Percentiles rank a stretch among this genome's conserved stretches.
Evolutionary conservation across 2,888 invertebrate species (phyloP).

Genomic region (Ethmia dodecea): DNA sequence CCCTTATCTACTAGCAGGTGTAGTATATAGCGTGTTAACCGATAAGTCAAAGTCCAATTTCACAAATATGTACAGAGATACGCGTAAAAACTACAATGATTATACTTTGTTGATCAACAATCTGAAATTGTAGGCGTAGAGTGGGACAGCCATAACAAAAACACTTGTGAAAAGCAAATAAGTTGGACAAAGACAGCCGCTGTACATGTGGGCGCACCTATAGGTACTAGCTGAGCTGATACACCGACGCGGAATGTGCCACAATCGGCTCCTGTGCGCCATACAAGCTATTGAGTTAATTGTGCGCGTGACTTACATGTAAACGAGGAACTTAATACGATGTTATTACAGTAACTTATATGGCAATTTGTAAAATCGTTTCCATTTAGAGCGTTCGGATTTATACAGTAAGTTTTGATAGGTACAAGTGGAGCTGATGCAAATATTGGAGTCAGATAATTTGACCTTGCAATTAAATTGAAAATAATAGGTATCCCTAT

Average conservation of each 20-base stretch:
- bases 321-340: slow-evolving; percentile 20
- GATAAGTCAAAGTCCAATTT: no score
- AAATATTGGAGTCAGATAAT: no score
- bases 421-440: no score
- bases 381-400: no score
- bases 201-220: slow-evolving; percentile 24
- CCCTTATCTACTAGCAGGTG: no score
- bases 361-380: no score
- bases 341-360: neutral
- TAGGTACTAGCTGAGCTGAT: slow-evolving; percentile 28
- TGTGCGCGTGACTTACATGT: slow-evolving; percentile 26
- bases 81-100: neutral
- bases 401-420: no score
- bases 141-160: slow-evolving; percentile 11
- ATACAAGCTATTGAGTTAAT: slow-evolving; percentile 32
- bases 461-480: no score
- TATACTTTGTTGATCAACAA: slow-evolving; percentile 6
- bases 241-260: slow-evolving; percentile 45
- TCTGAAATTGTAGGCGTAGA: slow-evolving; percentile 5
- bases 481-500: no score
- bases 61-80: no score
- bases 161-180: slow-evolving; percentile 2
- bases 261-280: slow-evolving; percentile 36
- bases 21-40: no score
- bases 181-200: slow-evolving; percentile 13